These are phyloP conservation scores for Helicoverpa assulta DNA, from an alignment of 2,888 invertebrate genomes.

Conservation along the genomic window DNA sequence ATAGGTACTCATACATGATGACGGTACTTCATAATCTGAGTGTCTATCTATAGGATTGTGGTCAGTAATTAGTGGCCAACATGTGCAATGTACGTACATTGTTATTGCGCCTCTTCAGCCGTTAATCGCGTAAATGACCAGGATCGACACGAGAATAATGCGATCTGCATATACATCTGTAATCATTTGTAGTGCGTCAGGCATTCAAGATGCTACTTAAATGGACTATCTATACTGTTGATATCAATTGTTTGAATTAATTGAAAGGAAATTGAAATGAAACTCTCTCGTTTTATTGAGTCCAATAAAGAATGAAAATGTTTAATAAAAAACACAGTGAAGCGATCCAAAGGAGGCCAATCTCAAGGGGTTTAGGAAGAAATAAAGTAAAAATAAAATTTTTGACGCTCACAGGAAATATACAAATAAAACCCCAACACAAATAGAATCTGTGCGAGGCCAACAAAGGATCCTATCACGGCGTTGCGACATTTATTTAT, in stretches of 20 bases:
- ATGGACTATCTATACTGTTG: neutral
- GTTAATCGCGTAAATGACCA: neutral
- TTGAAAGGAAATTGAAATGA: neutral
- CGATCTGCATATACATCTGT: neutral
- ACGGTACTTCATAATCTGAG: neutral
- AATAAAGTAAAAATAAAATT: neutral
- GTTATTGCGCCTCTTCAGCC: slow-evolving; percentile 1
- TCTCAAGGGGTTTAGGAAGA: slow-evolving; percentile 1
- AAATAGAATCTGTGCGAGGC: slow-evolving; percentile 1
- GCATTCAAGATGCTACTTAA: neutral
- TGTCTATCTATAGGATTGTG: neutral
- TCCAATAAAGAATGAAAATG: neutral
- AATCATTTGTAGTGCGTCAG: neutral
- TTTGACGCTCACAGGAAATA: neutral
- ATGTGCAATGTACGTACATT: neutral
- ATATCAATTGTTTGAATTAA: neutral
- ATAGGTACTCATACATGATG: slow-evolving; percentile 4
- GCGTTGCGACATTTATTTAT: neutral
- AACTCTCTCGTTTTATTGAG: neutral
- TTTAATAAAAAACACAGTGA: neutral
- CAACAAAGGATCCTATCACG: slow-evolving; percentile 2
- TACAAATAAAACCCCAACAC: slow-evolving; percentile 1
- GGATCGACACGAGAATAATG: neutral
- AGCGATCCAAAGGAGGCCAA: neutral
- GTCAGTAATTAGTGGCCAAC: slow-evolving; percentile 11